These are phyloP conservation scores for Gasterosteus aculeatus DNA, from an alignment of 2,113 vertebrate genomes.

Conservation along the genomic window DNA sequence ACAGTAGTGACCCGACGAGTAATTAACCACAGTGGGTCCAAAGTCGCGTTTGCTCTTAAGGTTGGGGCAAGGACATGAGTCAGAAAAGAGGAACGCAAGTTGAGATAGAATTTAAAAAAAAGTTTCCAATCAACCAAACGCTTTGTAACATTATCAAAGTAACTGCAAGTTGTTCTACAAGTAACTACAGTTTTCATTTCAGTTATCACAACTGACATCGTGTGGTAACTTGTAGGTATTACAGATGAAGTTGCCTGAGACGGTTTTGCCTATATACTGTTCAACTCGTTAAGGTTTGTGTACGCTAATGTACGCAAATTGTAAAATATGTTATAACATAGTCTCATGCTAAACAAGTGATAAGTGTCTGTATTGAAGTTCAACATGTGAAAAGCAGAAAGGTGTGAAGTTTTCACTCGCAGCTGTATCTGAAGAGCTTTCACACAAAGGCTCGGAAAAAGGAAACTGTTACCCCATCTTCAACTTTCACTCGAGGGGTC, in stretches of 20 bases:
- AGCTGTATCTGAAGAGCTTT: too few species aligned
- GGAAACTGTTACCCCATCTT: too few species aligned
- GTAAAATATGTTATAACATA: too few species aligned
- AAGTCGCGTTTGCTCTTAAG: slow-evolving; percentile 29
- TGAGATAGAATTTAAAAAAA: not conserved
- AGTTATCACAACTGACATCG: not conserved
- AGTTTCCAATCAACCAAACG: too few species aligned
- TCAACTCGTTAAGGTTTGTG: not conserved
- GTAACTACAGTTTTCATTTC: too few species aligned
- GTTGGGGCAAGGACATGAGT: not conserved
- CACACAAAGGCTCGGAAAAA: too few species aligned
- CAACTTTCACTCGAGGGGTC: too few species aligned
- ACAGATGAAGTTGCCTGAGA: not conserved
- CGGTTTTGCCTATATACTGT: not conserved
- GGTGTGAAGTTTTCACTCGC: too few species aligned
- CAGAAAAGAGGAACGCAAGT: slow-evolving; percentile 1
- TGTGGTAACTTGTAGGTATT: slow-evolving; percentile 1
- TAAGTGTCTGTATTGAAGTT: too few species aligned
- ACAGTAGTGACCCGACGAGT: not conserved
- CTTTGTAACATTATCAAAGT: too few species aligned
- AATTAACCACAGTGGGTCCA: not conserved
- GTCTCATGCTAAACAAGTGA: too few species aligned
- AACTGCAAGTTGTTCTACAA: not conserved
- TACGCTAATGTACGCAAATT: not conserved
- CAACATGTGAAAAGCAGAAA: too few species aligned